phyloP scores from a whole-genome alignment of 2,113 vertebrate species.

The Neolamprologus sp. region DNA sequence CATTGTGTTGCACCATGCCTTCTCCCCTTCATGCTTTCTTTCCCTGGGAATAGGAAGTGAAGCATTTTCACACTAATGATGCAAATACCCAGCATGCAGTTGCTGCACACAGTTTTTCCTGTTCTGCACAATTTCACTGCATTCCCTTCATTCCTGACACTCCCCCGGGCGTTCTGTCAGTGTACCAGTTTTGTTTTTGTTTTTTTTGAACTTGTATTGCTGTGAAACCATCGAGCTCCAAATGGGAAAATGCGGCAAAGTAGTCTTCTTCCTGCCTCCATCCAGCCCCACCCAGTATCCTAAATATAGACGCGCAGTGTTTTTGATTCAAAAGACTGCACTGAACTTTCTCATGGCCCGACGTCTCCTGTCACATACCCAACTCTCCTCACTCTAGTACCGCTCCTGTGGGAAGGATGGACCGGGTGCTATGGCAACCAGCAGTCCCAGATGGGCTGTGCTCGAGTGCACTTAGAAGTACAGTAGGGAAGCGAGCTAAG shows the following conservation, averaged over 20 bases:
- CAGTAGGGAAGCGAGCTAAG: slow-evolving; percentile 38
- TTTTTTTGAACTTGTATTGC: background rate
- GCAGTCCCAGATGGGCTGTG: slow-evolving; percentile 45
- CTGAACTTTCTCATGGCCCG: slow-evolving; percentile 69
- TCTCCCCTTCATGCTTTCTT: background rate
- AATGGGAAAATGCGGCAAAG: slow-evolving; percentile 22
- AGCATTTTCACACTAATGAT: slow-evolving; percentile 43
- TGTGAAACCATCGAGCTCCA: background rate
- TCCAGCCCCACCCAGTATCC: slow-evolving; percentile 27
- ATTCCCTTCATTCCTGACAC: slow-evolving; percentile 56
- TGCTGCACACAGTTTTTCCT: background rate
- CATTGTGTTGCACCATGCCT: background rate
- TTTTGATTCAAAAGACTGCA: slow-evolving; percentile 17
- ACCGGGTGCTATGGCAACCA: slow-evolving; percentile 52
- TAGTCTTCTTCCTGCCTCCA: background rate
- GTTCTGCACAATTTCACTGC: slow-evolving; percentile 40
- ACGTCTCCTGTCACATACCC: slow-evolving; percentile 24
- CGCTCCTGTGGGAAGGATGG: slow-evolving; percentile 50
- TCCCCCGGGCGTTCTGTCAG: slow-evolving; percentile 38
- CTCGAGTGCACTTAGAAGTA: slow-evolving; percentile 44
- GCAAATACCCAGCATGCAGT: slow-evolving; percentile 37
- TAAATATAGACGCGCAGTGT: slow-evolving; percentile 33
- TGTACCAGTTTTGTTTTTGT: background rate
- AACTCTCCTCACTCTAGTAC: background rate
- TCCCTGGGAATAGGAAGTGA: slow-evolving; percentile 45